Conservation (phyloP, 2,888 invertebrate genomes). For the Tuta absoluta region DNA sequence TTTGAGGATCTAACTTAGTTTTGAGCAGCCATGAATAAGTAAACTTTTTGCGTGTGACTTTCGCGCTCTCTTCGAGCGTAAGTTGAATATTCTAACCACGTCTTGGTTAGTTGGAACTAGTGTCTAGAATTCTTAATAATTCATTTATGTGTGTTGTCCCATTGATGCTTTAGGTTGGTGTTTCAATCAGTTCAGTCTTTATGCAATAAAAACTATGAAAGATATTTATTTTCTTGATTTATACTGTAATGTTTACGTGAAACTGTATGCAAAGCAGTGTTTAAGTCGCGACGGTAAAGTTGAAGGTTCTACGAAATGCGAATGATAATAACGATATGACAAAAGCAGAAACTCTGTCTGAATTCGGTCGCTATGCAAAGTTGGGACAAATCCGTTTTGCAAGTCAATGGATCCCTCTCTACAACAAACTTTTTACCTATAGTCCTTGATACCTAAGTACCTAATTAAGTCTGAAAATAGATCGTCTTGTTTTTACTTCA, state of each 20-base stretch:
- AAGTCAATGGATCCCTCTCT: slow-evolving; percentile 45
- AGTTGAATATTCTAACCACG: slow-evolving; percentile 6
- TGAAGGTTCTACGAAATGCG: slow-evolving; percentile 20
- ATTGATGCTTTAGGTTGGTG: neutral
- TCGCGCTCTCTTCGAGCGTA: neutral
- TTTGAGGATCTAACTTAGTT: slow-evolving; percentile 1
- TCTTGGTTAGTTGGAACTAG: neutral
- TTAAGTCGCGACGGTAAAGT: slow-evolving; percentile 15
- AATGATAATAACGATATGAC: slow-evolving; percentile 24
- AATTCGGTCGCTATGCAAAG: slow-evolving; percentile 42
- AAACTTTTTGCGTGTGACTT: slow-evolving; percentile 3
- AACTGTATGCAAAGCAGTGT: slow-evolving; percentile 13
- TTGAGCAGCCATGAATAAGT: slow-evolving; percentile 1
- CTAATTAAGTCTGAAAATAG: slow-evolving; percentile 1
- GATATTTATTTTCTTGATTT: neutral
- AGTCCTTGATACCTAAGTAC: slow-evolving; percentile 1
- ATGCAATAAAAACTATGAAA: neutral
- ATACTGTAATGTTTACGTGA: neutral
- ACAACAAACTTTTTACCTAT: neutral
- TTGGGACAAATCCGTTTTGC: slow-evolving; percentile 44
- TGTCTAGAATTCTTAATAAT: neutral
- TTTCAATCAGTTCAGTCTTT: no score
- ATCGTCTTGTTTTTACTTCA: neutral
- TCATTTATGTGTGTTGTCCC: neutral
- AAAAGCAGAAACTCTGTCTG: slow-evolving; percentile 23